Conservation (phyloP, 2,888 invertebrate genomes). For the Idaea straminata region DNA sequence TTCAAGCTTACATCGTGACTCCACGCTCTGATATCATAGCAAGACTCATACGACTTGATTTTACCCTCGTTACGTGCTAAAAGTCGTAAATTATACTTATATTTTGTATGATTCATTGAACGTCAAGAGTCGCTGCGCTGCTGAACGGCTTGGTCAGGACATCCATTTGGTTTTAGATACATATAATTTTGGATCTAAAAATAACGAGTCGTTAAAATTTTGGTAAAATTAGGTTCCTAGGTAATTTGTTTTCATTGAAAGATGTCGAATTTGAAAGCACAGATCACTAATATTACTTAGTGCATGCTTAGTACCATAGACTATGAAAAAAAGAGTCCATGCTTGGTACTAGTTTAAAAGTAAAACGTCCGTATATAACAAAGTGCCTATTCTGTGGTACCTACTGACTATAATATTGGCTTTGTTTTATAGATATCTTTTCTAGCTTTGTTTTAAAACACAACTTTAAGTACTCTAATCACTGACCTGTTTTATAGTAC, state of each 20-base stretch:
- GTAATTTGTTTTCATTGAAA: neutral
- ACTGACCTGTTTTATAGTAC: no score
- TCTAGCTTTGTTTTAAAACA: no score
- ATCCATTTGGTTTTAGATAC: conserved; percentile 40
- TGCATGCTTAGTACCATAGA: no score
- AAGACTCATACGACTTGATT: conserved; percentile 76
- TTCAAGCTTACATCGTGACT: conserved; percentile 61
- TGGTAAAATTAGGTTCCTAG: conserved; percentile 4
- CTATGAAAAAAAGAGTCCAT: no score
- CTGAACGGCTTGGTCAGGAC: conserved; percentile 21
- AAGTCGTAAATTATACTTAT: conserved; percentile 37
- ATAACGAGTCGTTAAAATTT: conserved; percentile 11
- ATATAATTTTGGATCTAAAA: conserved; percentile 46
- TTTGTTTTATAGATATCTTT: no score
- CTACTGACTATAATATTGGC: no score
- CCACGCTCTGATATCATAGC: conserved; percentile 78
- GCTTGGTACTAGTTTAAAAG: no score
- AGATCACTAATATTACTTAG: no score
- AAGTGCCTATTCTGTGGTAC: no score
- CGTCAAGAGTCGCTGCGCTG: conserved; percentile 17
- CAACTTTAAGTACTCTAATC: no score
- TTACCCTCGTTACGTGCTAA: conserved; percentile 74
- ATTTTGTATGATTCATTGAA: conserved; percentile 55
- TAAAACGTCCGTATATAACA: no score
- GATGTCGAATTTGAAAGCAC: neutral